Base-by-base conservation (phyloP, 2,113 vertebrate species). In the Pterocles gutturalis region DNA sequence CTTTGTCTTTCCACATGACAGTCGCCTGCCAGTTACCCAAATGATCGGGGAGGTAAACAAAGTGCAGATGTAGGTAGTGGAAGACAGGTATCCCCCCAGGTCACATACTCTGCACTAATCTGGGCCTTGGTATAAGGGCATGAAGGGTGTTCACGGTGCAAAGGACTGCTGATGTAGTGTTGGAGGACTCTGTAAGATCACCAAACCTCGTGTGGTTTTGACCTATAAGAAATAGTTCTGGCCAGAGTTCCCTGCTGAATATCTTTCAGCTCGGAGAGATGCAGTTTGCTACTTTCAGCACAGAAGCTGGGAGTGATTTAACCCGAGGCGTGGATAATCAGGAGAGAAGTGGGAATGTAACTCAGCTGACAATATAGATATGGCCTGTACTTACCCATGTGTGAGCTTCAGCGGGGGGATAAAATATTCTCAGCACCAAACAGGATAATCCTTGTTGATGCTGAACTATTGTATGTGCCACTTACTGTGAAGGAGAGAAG, bases 21-120 rank as follows among this genome's bases (percentile, higher is more conserved):
- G 64, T 81, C 65, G 75, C 55, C 61, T 89, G 51, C 43, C 46
- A 28, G 58, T 45, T 79, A 69, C 53, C 34, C 12, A 28, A 12
- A 53, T 66, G 41, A 90, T 75, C 26, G 64, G 28, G 46, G 60
- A 51, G 65, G 41, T 66, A 49, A 91, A 66, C 21, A 62, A 91
- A 87, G 89, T 70, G 46, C 65, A 71, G 64, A 19, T 33, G 60
- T 49, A 66, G 28, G 13, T 70, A 58, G 62, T 21, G 10, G 26
- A n/a, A 62, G 46, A 46, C 1, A 1, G 29, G 16, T 57, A 24
- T 70, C 28, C 28, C 26, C 34, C 21, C 3, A 0, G 3, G 67
- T 69, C 62, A 72, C 28, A 7, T 5, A 8, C 26, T 69, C 48
- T 48, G 33, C 38, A 69, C 8, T 36, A 49, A 38, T 61, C 46